Conservation (phyloP, 2,113 vertebrate genomes). For the Leucosticte australis region DNA sequence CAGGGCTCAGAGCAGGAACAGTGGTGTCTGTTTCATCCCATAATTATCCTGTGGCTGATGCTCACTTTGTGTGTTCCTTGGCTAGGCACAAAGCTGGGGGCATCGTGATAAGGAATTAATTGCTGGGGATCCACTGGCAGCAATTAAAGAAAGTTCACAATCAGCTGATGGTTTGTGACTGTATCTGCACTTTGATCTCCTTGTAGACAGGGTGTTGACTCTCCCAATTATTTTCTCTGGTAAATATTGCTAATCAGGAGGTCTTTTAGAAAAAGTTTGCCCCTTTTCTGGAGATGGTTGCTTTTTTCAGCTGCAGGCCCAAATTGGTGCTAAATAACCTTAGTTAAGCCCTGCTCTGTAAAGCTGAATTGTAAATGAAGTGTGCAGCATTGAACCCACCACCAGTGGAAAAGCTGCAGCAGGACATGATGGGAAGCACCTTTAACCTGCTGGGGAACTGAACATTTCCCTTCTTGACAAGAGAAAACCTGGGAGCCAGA, state of each 20-base stretch:
- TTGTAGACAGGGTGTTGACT: not conserved
- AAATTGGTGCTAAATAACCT: constrained; percentile 4
- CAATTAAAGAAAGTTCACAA: not conserved
- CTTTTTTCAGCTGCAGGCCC: not conserved
- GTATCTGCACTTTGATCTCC: not conserved
- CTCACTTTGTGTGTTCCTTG: not conserved
- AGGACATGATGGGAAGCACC: not conserved
- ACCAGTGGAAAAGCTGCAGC: not conserved
- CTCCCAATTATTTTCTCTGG: not conserved
- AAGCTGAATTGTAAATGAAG: not conserved
- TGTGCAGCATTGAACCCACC: not conserved
- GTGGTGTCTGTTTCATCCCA: constrained; percentile 81
- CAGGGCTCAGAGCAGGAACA: constrained; percentile 73
- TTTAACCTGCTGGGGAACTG: not conserved
- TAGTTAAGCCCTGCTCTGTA: constrained; percentile 15
- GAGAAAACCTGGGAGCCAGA: not conserved
- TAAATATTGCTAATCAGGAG: not conserved
- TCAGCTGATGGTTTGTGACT: not conserved
- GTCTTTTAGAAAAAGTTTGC: not conserved
- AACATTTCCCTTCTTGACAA: not conserved
- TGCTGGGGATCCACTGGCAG: constrained; percentile 5
- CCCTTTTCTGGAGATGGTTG: not conserved
- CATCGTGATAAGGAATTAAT: not conserved
- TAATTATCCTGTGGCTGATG: constrained; percentile 73
- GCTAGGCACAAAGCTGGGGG: not conserved